Base-by-base conservation (phyloP, 2,888 invertebrate genomes). In the Diarsia mendica region DNA sequence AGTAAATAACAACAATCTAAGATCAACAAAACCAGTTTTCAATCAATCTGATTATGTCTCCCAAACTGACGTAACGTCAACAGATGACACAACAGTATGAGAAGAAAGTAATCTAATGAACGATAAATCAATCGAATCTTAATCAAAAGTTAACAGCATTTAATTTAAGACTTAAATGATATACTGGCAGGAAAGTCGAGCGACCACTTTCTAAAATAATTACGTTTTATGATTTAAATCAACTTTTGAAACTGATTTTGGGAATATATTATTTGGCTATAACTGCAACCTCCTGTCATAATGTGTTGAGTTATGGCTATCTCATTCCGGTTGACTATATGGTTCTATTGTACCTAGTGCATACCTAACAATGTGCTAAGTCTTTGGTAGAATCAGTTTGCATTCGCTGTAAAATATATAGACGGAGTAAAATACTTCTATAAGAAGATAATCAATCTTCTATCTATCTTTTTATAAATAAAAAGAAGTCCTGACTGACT, bases 81-180 rank as follows among this genome's bases (percentile, higher is more conserved):
- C 49, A 20, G 64, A 71, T 83, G 79, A 85, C 82, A 82, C 83
- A 78, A 85, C 67, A 49, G 46, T 67, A 60, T 51, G 65, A 82
- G 79, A 87, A 60, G 88, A 86, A 86, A 87, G 88, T 77, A 74
- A 86, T 80, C 74, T 82, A 84, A 86, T 82, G 63, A 82, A 77
- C 64, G 20, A 86, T 84, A 78, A 86, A 87, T 86, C 88, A 87
- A 78, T 65, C 67, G 79, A 65, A 64, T 75, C 66, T 77, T 72
- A 80, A 86, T 84, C 79, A 70, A 74, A 68, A 79, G n/a, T 75
- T 75, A 75, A 77, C 81, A 70, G 61, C 61, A 33, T 70, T 85
- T 85, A 75, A 82, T 86, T 82, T 67, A 65, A 75, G 8, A 76
- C 74, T 65, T 72, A 70, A 76, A 82, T 79, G 72, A 84, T 86